phyloP scores from a whole-genome alignment of 2,113 vertebrate genomes.

The Trematocara unimaculatum region DNA sequence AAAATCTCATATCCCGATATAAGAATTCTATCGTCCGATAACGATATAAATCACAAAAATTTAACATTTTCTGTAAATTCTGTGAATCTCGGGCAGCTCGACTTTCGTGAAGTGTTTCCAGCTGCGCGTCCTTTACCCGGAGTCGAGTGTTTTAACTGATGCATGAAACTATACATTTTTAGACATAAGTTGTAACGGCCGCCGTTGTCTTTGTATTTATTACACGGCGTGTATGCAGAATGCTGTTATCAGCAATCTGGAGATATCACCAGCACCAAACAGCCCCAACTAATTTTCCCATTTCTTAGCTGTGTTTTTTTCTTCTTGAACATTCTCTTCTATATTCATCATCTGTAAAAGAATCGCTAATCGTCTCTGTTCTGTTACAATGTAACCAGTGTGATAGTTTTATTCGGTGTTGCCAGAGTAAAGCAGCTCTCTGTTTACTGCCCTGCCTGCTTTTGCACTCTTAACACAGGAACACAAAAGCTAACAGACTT shows the following conservation, averaged over 20 bases:
- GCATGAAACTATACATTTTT: too few species aligned
- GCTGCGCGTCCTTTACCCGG: too few species aligned
- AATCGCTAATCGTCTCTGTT: constrained; percentile 22
- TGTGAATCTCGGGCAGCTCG: too few species aligned
- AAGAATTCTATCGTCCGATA: too few species aligned
- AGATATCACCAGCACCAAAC: neutral
- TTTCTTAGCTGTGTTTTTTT: neutral
- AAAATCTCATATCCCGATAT: too few species aligned
- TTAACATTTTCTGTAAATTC: too few species aligned
- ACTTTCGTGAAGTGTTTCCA: too few species aligned
- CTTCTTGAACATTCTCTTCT: neutral
- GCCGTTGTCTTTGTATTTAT: too few species aligned
- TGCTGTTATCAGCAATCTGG: neutral
- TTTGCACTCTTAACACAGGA: constrained; percentile 56
- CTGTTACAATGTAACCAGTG: constrained; percentile 23
- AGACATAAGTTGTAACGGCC: too few species aligned
- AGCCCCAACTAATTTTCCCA: neutral
- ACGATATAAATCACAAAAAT: too few species aligned
- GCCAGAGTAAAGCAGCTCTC: constrained; percentile 19
- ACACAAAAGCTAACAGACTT: constrained; percentile 52
- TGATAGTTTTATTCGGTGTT: constrained; percentile 37
- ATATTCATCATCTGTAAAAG: constrained; percentile 19
- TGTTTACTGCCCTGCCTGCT: constrained; percentile 24
- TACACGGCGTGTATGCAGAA: neutral
- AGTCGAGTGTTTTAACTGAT: too few species aligned